Evolutionary conservation across 2,797 vertebrate genomes (phyloP).

Genomic region (Phoeniculus purpureus): DNA sequence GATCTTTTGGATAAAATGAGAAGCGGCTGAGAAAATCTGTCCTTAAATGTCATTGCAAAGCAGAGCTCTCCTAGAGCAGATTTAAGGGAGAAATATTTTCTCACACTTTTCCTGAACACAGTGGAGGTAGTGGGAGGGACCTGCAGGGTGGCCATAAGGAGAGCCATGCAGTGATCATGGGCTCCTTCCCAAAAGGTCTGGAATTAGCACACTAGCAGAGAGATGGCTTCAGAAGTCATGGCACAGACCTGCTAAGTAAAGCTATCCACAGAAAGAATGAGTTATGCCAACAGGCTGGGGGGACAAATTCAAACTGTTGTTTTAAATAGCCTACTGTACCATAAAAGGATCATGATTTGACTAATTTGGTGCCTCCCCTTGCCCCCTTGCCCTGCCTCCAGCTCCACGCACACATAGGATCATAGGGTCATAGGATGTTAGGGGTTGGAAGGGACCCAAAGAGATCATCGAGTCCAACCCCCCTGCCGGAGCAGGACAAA

Average conservation of each 20-base stretch:
- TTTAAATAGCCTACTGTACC: not conserved
- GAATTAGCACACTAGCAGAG: not conserved
- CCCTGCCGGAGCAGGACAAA: too few relatives aligned
- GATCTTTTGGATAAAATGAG: not conserved
- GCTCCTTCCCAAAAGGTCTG: constrained; percentile 54
- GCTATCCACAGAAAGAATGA: constrained; percentile 13
- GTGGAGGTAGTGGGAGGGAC: constrained; percentile 52
- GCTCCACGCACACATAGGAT: too few relatives aligned
- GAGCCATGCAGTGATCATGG: not conserved
- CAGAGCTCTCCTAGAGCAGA: not conserved
- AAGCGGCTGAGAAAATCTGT: constrained; percentile 12
- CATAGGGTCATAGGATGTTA: too few relatives aligned
- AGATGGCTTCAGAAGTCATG: constrained; percentile 44
- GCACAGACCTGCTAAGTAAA: constrained; percentile 33
- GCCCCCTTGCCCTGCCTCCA: too few relatives aligned
- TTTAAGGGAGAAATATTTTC: constrained; percentile 31
- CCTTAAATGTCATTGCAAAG: constrained; percentile 5
- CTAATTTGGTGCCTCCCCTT: not conserved
- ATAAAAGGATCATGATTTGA: not conserved
- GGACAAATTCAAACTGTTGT: constrained; percentile 20
- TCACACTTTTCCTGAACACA: not conserved
- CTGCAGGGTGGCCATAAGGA: constrained; percentile 53
- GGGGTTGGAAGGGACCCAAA: too few relatives aligned
- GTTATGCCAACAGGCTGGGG: not conserved
- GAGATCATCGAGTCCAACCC: too few relatives aligned